Evolutionary conservation across 2,888 invertebrate species (phyloP).

Genomic region (Fabriciana adippe): DNA sequence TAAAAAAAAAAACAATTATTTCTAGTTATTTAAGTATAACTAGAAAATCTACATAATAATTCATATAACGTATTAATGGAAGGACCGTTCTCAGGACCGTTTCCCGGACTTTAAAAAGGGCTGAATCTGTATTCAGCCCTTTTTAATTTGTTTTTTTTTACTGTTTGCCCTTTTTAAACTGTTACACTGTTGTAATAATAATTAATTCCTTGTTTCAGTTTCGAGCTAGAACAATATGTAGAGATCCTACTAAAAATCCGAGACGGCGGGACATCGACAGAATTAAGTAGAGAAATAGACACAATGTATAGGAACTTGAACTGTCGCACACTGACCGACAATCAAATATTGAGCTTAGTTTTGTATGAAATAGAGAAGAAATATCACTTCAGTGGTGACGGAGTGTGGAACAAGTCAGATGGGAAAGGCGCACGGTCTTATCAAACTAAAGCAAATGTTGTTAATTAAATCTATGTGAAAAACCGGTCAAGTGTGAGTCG

Average conservation of each 20-base stretch:
- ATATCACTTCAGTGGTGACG: slow-evolving; percentile 89
- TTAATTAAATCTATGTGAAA: slow-evolving; percentile 4
- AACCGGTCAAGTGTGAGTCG: not conserved
- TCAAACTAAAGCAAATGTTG: not conserved
- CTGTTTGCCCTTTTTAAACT: too few species aligned
- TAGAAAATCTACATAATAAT: not conserved
- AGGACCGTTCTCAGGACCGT: too few species aligned
- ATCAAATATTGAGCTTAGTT: slow-evolving; percentile 84
- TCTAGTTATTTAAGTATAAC: not conserved
- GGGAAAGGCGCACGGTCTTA: slow-evolving; percentile 42
- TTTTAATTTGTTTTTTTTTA: too few species aligned
- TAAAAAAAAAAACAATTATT: not conserved
- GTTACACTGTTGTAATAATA: too few species aligned
- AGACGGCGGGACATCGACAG: slow-evolving; percentile 34
- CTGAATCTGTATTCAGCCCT: too few species aligned
- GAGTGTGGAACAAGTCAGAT: slow-evolving; percentile 82
- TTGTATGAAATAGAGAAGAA: slow-evolving; percentile 88
- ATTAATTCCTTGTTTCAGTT: slow-evolving; percentile 45
- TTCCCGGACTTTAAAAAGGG: too few species aligned
- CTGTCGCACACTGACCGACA: slow-evolving; percentile 60
- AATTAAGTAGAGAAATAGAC: slow-evolving; percentile 45
- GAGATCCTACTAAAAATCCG: slow-evolving; percentile 51
- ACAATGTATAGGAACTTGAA: slow-evolving; percentile 52
- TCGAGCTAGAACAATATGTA: slow-evolving; percentile 59
- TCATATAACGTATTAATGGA: too few species aligned